Evolutionary conservation across 2,797 vertebrate species (phyloP), one percentile per base, ranked within the genome.

Genomic region (Hoplostethus atlanticus): DNA sequence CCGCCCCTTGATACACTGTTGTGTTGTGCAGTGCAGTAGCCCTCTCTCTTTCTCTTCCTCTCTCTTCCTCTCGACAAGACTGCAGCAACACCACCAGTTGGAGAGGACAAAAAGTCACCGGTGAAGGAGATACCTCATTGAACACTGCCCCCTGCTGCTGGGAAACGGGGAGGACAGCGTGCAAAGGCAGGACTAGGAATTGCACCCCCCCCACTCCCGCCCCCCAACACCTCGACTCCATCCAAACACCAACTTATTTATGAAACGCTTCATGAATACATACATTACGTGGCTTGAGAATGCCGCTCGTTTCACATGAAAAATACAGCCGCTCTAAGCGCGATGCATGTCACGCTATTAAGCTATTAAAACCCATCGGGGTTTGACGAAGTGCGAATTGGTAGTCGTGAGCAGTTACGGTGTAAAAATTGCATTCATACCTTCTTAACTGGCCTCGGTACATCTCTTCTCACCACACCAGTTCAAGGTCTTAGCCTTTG

Each of bases 61-160:
- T 60, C 40, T 73, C 68, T 73, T 87, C 59, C 74, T 91, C 79
- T 56, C 93, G 90, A 92, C 84, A 79, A 87, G 81, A 90, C 87
- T 87, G 87, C 92, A 85, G 81, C 84, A 89, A 88, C 87, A 76
- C 85, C 84, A 87, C 90, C 89, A 88, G 57, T 88, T 84, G 74
- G 85, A 87, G 77, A 89, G 86, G 91, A 90, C 90, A 89, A 88
- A 87, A 92, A 89, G 86, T 85, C 79, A 80, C 47, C n/a, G 50
- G 31, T 28, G 64, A 68, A 57, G 46, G 66, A 70, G 75, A 93
- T 92, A 91, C 51, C 82, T 84, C 92, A 58, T 90, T 86, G 86
- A 93, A 93, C 84, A 95, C 89, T 95, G 94, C 93, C 94, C 94
- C 93, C 94, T 93, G 85, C 86, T 92, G 94, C 30, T 59, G 0